A percentile compares a stretch with the other conserved stretches of the same genome.
phyloP scores from a whole-genome alignment of 1,140 invertebrate species.

The Pachyrhynchus sulphureomaculatus region DNA sequence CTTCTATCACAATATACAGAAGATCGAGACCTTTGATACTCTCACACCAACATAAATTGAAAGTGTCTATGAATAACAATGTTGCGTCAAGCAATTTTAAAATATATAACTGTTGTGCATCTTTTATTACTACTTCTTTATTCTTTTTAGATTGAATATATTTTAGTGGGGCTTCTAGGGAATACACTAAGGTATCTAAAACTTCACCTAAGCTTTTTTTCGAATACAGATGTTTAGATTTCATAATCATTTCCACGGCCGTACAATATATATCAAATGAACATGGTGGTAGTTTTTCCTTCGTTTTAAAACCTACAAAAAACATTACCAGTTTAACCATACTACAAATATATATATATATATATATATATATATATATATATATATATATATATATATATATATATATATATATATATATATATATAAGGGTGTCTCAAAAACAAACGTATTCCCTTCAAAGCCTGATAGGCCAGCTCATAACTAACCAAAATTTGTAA shows the following conservation, averaged over 20 bases:
- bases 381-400: no score
- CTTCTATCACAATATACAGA: not conserved
- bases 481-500: no score
- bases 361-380: no score
- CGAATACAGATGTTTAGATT: slow-evolving; percentile 13
- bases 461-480: no score
- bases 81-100: slow-evolving; percentile 5
- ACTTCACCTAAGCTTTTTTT: slow-evolving; percentile 1
- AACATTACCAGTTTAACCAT: no score
- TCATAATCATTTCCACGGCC: slow-evolving; percentile 9
- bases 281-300: not conserved
- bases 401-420: no score
- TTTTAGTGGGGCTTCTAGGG: slow-evolving; percentile 9
- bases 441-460: no score
- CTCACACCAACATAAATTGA: slow-evolving; percentile 16
- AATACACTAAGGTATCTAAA: slow-evolving; percentile 15
- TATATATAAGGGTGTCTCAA: no score
- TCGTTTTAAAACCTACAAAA: not conserved
- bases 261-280: not conserved
- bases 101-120: not conserved
- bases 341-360: no score
- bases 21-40: slow-evolving; percentile 17
- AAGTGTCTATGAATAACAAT: slow-evolving; percentile 5
- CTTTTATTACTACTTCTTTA: not conserved
- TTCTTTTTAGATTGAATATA: not conserved